A percentile compares a stretch with the other conserved stretches of the same genome.
phyloP scores from a whole-genome alignment of 2,797 vertebrate genomes.

The Lophotriccus pileatus region DNA sequence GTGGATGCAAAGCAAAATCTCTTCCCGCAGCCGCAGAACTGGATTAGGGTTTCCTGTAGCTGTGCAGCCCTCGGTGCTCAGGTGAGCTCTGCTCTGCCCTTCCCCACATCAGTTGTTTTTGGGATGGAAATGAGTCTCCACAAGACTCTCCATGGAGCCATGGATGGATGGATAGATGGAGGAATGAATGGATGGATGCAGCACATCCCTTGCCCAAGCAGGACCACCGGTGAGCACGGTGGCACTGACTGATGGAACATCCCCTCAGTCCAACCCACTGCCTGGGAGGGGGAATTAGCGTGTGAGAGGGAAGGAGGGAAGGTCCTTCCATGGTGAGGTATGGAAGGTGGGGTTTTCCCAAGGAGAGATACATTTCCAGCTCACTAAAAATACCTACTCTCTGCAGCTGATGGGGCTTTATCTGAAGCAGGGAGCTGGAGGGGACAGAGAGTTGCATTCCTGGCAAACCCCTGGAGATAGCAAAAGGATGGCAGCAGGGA shows the following conservation, averaged over 20 bases:
- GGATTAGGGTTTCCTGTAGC: background rate
- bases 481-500: background rate
- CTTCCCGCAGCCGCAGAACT: background rate
- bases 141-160: too few relatives aligned
- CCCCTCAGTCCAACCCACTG: background rate
- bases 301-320: background rate
- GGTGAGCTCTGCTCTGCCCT: background rate
- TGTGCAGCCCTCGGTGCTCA: rapidly evolving
- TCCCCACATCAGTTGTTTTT: background rate
- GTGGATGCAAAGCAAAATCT: background rate
- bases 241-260: background rate
- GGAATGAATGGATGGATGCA: background rate
- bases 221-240: rapidly evolving
- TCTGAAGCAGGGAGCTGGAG: background rate
- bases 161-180: background rate
- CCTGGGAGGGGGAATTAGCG: background rate
- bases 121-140: background rate
- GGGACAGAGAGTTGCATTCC: background rate
- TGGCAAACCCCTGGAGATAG: background rate
- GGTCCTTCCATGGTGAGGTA: background rate
- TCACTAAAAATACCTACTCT: background rate
- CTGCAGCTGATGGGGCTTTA: background rate
- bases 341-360: background rate
- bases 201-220: rapidly evolving
- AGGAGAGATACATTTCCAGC: background rate